Evolutionary conservation across 2,888 invertebrate genomes (phyloP).

Genomic region (Drosophila kanekoi): DNA sequence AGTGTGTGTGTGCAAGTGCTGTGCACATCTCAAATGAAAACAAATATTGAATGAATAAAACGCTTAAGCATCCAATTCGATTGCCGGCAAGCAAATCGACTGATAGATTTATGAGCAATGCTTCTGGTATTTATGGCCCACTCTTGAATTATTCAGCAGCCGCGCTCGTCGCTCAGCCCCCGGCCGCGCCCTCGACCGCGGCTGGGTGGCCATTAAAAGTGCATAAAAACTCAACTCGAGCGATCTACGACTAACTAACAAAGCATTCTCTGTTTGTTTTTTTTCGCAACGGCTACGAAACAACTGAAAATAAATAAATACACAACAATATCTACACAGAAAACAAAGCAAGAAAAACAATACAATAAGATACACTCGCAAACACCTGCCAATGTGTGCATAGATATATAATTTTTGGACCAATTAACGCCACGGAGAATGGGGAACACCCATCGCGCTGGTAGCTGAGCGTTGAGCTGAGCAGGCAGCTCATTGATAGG

Average conservation of each 20-base stretch:
- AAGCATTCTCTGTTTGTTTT: slow-evolving; percentile 52
- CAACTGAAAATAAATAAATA: slow-evolving; percentile 62
- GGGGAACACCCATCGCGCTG: slow-evolving; percentile 57
- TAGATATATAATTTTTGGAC: slow-evolving; percentile 42
- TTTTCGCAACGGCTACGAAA: slow-evolving; percentile 61
- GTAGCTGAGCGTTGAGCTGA: not conserved
- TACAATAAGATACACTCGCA: not conserved
- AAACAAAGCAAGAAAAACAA: not conserved
- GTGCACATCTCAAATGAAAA: slow-evolving; percentile 66
- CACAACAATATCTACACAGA: slow-evolving; percentile 2
- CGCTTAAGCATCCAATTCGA: slow-evolving; percentile 75
- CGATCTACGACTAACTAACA: slow-evolving; percentile 35
- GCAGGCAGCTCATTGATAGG: slow-evolving; percentile 2
- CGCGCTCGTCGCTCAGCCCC: slow-evolving; percentile 29
- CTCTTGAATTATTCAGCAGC: slow-evolving; percentile 66
- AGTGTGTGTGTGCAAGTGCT: slow-evolving; percentile 22
- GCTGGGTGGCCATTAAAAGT: slow-evolving; percentile 52
- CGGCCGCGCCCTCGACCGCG: slow-evolving; percentile 5
- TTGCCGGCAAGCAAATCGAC: slow-evolving; percentile 72
- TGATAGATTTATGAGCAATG: slow-evolving; percentile 83
- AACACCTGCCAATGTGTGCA: slow-evolving; percentile 28
- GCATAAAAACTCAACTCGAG: slow-evolving; percentile 49
- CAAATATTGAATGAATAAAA: slow-evolving; percentile 73
- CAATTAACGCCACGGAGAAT: slow-evolving; percentile 61
- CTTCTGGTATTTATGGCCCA: slow-evolving; percentile 65